Evolutionary conservation across 2,797 vertebrate genomes (phyloP).

Genomic region (Propithecus deckenii): DNA sequence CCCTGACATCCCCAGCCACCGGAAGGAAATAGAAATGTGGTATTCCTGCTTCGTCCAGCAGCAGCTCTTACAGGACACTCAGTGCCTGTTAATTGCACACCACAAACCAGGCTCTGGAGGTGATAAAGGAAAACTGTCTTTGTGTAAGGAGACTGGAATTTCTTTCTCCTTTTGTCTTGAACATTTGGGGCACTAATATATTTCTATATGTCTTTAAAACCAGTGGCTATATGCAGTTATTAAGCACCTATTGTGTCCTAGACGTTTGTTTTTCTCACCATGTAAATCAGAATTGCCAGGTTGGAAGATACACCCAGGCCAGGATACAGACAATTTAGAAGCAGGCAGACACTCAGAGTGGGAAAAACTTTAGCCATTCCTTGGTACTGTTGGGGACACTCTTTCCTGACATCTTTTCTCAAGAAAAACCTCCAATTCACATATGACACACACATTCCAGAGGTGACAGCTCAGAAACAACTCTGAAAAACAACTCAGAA

Average conservation of each 20-base stretch:
- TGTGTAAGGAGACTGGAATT: conserved; percentile 87
- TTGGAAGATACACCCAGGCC: not conserved
- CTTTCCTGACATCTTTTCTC: not conserved
- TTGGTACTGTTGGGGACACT: not conserved
- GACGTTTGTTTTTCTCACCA: not conserved
- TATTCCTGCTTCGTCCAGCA: conserved; percentile 92
- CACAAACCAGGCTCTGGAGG: conserved; percentile 92
- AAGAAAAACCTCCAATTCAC: not conserved
- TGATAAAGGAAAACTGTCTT: conserved; percentile 83
- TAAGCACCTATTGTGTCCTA: not conserved
- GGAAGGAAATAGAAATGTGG: conserved; percentile 95
- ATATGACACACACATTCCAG: not conserved
- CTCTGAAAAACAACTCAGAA: not conserved
- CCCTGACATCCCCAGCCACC: conserved; percentile 92
- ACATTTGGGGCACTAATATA: not conserved
- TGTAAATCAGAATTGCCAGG: not conserved
- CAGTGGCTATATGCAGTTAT: not conserved
- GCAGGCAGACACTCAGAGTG: not conserved
- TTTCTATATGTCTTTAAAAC: not conserved
- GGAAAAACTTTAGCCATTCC: not conserved
- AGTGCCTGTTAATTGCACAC: conserved; percentile 95
- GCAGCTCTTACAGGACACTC: conserved; percentile 90
- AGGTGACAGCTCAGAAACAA: not conserved
- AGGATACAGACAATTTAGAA: not conserved
- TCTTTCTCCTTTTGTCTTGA: not conserved